Conservation (phyloP, 1,140 invertebrate genomes). For the Trichoplusia ni region DNA sequence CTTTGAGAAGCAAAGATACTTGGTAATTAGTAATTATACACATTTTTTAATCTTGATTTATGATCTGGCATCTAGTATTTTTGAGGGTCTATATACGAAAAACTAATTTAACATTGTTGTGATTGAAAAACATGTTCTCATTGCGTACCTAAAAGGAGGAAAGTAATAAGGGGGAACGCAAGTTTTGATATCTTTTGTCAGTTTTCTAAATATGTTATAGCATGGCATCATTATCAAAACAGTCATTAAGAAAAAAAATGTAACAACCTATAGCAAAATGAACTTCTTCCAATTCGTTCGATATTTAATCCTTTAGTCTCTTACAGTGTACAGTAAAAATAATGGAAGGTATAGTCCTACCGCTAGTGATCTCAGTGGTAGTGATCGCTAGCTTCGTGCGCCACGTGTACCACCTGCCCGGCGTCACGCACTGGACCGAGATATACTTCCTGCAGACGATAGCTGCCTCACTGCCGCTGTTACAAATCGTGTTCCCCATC, state of each 20-base stretch:
- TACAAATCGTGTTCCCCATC: slow-evolving; percentile 92
- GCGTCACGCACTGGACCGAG: slow-evolving; percentile 88
- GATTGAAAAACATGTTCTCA: no score
- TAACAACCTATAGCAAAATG: no score
- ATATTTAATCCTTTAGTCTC: slow-evolving; percentile 5
- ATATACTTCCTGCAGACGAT: slow-evolving; percentile 90
- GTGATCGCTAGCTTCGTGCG: slow-evolving; percentile 85
- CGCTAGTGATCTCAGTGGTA: slow-evolving; percentile 84
- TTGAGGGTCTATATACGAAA: no score
- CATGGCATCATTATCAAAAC: no score
- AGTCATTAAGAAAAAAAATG: no score
- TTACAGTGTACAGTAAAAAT: slow-evolving; percentile 85
- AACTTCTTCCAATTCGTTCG: neutral
- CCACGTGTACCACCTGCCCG: slow-evolving; percentile 85
- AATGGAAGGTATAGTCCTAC: slow-evolving; percentile 87
- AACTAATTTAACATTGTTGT: no score
- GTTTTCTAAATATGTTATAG: no score
- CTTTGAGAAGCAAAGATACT: slow-evolving; percentile 92
- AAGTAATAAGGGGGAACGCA: no score
- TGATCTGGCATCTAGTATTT: no score
- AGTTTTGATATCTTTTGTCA: no score
- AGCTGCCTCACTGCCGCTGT: slow-evolving; percentile 87
- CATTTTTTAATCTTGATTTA: no score
- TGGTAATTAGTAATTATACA: slow-evolving; percentile 84
- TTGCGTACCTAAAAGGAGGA: no score